phyloP scores from a whole-genome alignment of 1,140 invertebrate genomes.

The Triops cancriformis region DNA sequence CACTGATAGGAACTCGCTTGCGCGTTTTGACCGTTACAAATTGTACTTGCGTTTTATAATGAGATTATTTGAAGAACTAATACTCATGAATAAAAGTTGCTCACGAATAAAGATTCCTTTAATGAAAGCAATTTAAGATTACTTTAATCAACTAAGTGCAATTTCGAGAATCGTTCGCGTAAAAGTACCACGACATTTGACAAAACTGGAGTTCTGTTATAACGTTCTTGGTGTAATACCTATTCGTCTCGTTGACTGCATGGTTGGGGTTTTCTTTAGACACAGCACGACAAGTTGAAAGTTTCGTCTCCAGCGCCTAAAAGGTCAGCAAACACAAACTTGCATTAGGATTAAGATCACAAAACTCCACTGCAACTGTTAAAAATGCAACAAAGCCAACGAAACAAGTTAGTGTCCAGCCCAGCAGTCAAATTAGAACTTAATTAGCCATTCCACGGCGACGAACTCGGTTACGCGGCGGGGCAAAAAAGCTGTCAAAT shows the following conservation, averaged over 20 bases:
- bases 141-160: too few relatives aligned
- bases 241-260: conserved; percentile 18
- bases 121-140: too few relatives aligned
- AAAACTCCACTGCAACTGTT: neutral
- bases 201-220: neutral
- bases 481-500: neutral
- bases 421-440: conserved; percentile 17
- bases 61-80: too few relatives aligned
- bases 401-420: neutral
- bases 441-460: conserved; percentile 6
- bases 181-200: neutral
- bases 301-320: conserved; percentile 22
- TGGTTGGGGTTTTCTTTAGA: conserved; percentile 16
- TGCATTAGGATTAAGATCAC: neutral
- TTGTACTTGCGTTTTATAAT: too few relatives aligned
- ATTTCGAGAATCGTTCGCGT: too few relatives aligned
- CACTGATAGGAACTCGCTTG: too few relatives aligned
- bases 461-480: neutral
- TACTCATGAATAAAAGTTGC: too few relatives aligned
- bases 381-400: neutral
- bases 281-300: conserved; percentile 17
- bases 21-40: too few relatives aligned
- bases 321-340: neutral
- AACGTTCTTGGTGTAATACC: neutral
- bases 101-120: too few relatives aligned